phyloP scores from a whole-genome alignment of 2,797 vertebrate species.

The Distichodus sexfasciatus region DNA sequence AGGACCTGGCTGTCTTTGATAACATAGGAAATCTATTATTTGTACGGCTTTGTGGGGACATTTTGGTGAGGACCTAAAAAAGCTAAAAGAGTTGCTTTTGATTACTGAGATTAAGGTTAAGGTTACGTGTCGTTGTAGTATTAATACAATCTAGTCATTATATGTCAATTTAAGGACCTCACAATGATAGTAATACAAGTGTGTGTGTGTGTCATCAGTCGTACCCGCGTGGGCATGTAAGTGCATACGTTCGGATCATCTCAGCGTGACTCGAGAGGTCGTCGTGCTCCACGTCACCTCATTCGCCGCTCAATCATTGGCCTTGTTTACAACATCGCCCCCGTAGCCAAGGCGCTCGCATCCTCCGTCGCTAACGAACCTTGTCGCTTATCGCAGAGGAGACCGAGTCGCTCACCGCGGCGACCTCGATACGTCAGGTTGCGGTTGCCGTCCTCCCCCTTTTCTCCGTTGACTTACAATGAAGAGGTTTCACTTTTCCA shows the following conservation, averaged over 20 bases:
- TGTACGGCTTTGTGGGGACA: too few relatives aligned
- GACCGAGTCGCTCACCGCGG: constrained; percentile 60
- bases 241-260: neutral
- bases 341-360: constrained; percentile 40
- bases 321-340: constrained; percentile 59
- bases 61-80: too few relatives aligned
- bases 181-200: too few relatives aligned
- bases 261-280: neutral
- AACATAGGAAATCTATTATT: too few relatives aligned
- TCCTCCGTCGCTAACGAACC: constrained; percentile 61
- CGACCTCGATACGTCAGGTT: constrained; percentile 79
- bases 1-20: too few relatives aligned
- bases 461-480: constrained; percentile 6
- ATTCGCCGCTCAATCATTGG: constrained; percentile 48
- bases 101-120: too few relatives aligned
- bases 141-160: too few relatives aligned
- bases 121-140: too few relatives aligned
- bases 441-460: constrained; percentile 60
- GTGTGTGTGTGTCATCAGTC: too few relatives aligned
- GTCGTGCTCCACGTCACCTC: constrained; percentile 10
- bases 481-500: constrained; percentile 10
- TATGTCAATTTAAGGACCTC: too few relatives aligned
- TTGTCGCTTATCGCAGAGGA: constrained; percentile 66
- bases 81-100: too few relatives aligned
- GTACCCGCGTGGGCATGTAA: neutral